Conservation (phyloP, 2,797 vertebrate species). For the Helarctos malayanus region DNA sequence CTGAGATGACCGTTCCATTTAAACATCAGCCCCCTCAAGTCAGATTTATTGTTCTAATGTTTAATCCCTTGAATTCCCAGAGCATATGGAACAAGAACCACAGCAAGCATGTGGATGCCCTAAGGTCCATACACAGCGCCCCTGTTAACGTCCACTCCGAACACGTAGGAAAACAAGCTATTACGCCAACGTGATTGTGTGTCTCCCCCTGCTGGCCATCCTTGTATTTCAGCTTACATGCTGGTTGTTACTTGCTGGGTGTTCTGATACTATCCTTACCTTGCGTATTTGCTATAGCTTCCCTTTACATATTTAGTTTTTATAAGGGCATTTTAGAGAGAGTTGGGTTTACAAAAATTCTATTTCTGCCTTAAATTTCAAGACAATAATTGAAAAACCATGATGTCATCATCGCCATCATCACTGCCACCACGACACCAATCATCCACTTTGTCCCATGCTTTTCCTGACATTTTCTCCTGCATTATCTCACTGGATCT, state of each 20-base stretch:
- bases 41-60: neutral
- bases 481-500: neutral
- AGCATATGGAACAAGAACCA: neutral
- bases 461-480: neutral
- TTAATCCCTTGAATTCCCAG: neutral
- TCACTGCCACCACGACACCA: neutral
- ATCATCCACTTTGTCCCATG: neutral
- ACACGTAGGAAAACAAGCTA: neutral
- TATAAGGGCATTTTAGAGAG: neutral
- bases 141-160: neutral
- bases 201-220: neutral
- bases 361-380: neutral
- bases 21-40: neutral
- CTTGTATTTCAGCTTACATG: neutral
- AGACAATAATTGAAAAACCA: neutral
- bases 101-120: rapidly evolving
- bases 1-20: neutral
- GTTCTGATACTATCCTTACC: neutral
- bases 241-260: neutral
- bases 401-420: no score
- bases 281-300: neutral
- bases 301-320: neutral
- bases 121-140: rapidly evolving
- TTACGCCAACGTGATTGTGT: neutral
- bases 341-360: neutral